phyloP scores from a whole-genome alignment of 2,113 vertebrate species.

The Platycercus adscitus region DNA sequence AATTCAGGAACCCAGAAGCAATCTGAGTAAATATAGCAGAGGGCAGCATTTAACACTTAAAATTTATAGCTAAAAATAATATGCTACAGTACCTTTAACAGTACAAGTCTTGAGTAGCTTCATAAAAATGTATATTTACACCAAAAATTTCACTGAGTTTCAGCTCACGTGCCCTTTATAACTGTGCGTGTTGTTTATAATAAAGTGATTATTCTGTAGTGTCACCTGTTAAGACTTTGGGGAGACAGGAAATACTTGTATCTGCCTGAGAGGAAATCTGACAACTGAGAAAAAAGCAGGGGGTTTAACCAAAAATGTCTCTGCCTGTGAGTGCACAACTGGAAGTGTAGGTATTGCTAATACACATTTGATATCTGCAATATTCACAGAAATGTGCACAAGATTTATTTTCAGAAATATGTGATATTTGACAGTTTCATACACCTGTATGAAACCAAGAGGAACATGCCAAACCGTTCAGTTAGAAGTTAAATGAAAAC shows the following conservation, averaged over 20 bases:
- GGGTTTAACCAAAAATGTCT: not conserved
- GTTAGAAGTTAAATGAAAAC: not conserved
- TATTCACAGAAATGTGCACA: not conserved
- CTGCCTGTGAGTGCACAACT: not conserved
- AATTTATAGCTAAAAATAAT: not conserved
- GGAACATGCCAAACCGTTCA: not conserved
- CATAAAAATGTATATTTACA: not conserved
- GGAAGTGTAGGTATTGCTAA: not conserved
- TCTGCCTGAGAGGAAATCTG: not conserved
- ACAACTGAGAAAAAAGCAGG: not conserved
- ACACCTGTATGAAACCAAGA: not conserved
- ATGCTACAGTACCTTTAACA: not conserved
- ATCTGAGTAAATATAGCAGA: not conserved
- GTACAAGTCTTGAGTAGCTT: not conserved
- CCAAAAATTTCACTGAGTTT: not conserved
- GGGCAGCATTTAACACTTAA: not conserved
- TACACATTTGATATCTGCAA: not conserved
- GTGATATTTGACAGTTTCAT: not conserved
- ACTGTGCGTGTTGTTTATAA: not conserved
- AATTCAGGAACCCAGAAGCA: not conserved
- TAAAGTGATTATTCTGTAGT: not conserved
- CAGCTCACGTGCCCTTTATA: not conserved
- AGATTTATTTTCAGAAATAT: not conserved
- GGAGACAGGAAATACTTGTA: not conserved
- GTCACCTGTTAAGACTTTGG: not conserved